Evolutionary conservation across 2,113 vertebrate genomes (phyloP), one percentile per base, ranked within the genome.

Genomic region (Odobenus rosmarus): DNA sequence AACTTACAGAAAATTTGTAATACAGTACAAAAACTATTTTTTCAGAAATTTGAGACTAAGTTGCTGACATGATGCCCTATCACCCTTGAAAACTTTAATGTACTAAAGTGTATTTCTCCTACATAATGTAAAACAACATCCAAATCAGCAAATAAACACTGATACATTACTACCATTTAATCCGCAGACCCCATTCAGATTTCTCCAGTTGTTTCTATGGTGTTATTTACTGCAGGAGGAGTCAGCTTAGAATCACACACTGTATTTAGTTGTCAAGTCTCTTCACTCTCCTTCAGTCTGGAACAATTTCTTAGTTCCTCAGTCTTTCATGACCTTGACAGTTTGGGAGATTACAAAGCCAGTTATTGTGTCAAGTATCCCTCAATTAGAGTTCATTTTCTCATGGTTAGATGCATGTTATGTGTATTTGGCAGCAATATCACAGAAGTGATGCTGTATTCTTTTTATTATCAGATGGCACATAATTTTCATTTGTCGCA

Each of bases 1-100:
- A 93, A 87, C 95, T 96, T 96, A 90, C 62, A 96, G 72, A 97
- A 96, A 97, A 97, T 39, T 93, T 97, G 69, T 86, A 46, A 72
- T 83, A 84, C 42, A 90, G 33, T 92, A 91, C 94, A 96, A 79
- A 93, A 81, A 61, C 18, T 57, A 64, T 97, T 93, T 93, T 93
- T 85, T 33, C 19, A 31, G 76, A 92, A 92, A 90, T 59, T 95
- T 90, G 31, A 96, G 71, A 85, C 2, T 92, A 88, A 95, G 33
- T 93, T 96, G 88, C 94, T 98, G 90, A 97, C 77, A 61, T 26
- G 15, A 69, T 88, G 42, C 51, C 72, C 46, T 91, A 11, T 87
- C 91, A 79, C 31, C 15, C 46, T 87, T 57, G 28, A 76, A 82
- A 89, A 69, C 53, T 85, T 83, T 5, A 92, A 55, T 55, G 51